Conservation (phyloP, 2,888 invertebrate species). For the Flexamia atlantica region DNA sequence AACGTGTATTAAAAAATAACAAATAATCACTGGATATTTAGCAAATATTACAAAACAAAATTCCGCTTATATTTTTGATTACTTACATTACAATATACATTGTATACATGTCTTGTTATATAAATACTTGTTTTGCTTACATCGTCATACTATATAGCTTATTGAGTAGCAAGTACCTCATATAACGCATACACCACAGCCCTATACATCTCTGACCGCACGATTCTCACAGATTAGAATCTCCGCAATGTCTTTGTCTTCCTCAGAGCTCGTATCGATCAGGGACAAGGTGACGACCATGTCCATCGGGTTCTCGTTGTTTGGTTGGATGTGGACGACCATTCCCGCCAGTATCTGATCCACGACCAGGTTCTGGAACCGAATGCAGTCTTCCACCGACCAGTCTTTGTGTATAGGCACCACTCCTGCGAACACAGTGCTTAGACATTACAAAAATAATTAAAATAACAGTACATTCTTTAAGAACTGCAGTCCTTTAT, state of each 20-base stretch:
- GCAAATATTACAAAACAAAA: not conserved
- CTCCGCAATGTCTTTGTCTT: slow-evolving; percentile 79
- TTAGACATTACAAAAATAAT: too few relatives aligned
- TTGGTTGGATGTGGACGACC: slow-evolving; percentile 76
- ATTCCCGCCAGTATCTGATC: slow-evolving; percentile 84
- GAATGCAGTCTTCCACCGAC: slow-evolving; percentile 85
- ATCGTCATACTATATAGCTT: not conserved
- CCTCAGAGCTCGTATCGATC: slow-evolving; percentile 84
- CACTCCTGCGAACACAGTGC: slow-evolving; percentile 62
- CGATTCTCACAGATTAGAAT: slow-evolving; percentile 81
- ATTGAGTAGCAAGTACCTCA: not conserved
- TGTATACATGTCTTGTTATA: not conserved
- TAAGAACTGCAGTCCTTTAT: too few relatives aligned
- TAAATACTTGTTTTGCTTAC: not conserved
- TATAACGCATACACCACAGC: not conserved
- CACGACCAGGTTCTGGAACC: slow-evolving; percentile 85
- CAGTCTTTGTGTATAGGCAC: slow-evolving; percentile 79
- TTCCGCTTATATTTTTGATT: not conserved
- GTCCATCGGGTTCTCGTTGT: slow-evolving; percentile 13
- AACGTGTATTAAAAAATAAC: not conserved
- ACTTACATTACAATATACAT: not conserved
- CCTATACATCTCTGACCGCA: slow-evolving; percentile 72
- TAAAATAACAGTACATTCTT: too few relatives aligned
- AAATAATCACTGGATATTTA: slow-evolving; percentile 1
- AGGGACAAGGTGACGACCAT: slow-evolving; percentile 81